phyloP scores from a whole-genome alignment of 2,888 invertebrate species.

The Saturnia pavonia region DNA sequence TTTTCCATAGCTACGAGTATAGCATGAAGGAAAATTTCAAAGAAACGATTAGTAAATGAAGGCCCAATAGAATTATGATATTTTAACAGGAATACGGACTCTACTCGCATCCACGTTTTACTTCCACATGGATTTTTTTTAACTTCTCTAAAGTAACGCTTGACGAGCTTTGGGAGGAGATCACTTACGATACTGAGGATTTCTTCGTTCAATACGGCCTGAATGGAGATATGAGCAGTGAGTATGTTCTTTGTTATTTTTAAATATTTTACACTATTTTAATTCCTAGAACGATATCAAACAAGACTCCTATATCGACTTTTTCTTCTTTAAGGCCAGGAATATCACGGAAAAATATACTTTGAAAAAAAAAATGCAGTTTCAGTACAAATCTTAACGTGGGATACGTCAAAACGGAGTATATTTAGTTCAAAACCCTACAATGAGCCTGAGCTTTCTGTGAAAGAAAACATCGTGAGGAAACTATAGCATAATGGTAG shows the following conservation, averaged over 20 bases:
- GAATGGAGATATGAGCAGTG: conserved; percentile 69
- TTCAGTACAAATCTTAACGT: no score
- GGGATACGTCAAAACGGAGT: no score
- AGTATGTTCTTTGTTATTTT: conserved; percentile 40
- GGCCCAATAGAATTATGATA: neutral
- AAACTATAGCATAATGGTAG: no score
- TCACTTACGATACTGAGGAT: conserved; percentile 80
- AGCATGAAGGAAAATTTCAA: neutral
- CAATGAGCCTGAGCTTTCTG: no score
- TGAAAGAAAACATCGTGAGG: no score
- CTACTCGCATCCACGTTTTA: conserved; percentile 72
- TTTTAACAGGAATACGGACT: conserved; percentile 73
- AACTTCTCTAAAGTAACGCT: conserved; percentile 79
- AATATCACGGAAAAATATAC: no score
- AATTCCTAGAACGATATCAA: conserved; percentile 1
- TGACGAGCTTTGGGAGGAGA: conserved; percentile 82
- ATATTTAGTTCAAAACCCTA: no score
- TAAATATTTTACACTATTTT: neutral
- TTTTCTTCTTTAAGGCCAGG: neutral
- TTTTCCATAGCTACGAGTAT: neutral
- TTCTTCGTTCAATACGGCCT: conserved; percentile 81
- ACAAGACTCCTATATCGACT: neutral
- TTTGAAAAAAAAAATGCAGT: no score
- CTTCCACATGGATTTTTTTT: conserved; percentile 81
- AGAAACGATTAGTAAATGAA: neutral